A percentile compares a stretch with the other conserved stretches of the same genome.
phyloP scores from a whole-genome alignment of 2,888 invertebrate species.

The Conistra vaccinii region DNA sequence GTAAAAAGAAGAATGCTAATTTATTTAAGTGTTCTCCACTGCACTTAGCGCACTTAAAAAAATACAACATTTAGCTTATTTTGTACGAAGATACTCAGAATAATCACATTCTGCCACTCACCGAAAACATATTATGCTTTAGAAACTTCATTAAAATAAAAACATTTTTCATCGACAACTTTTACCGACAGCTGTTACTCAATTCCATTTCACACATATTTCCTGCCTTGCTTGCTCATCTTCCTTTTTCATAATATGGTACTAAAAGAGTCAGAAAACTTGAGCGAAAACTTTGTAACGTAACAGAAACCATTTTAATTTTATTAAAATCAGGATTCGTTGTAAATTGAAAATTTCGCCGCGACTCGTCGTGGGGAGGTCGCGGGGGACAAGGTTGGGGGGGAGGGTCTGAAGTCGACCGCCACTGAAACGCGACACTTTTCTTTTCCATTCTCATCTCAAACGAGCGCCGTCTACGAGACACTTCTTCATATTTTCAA shows the following conservation, averaged over 20 bases:
- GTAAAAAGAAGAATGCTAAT: constrained; percentile 63
- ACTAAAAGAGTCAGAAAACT: constrained; percentile 25
- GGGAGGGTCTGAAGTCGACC: constrained; percentile 25
- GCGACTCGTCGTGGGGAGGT: constrained; percentile 2
- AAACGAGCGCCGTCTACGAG: constrained; percentile 57
- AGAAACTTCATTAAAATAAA: constrained; percentile 7
- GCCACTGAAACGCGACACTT: constrained; percentile 65
- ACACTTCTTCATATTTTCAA: constrained; percentile 66
- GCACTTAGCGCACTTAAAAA: constrained; percentile 52
- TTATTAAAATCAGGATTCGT: constrained; percentile 40
- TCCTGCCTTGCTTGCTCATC: background rate
- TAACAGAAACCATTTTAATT: constrained; percentile 41
- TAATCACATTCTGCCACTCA: constrained; percentile 33
- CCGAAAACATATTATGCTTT: background rate
- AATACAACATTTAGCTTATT: constrained; percentile 44
- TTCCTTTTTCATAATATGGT: background rate
- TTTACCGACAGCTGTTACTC: background rate
- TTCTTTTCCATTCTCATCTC: constrained; percentile 63
- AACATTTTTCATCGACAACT: constrained; percentile 9
- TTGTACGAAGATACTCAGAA: constrained; percentile 27
- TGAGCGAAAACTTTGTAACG: constrained; percentile 13
- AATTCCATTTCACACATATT: constrained; percentile 8
- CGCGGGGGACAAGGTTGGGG: background rate
- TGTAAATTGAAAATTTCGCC: constrained; percentile 42
- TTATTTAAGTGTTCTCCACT: constrained; percentile 55